These are phyloP conservation scores for Todiramphus chloris DNA, from an alignment of 2,113 vertebrate genomes.

Conservation along the genomic window DNA sequence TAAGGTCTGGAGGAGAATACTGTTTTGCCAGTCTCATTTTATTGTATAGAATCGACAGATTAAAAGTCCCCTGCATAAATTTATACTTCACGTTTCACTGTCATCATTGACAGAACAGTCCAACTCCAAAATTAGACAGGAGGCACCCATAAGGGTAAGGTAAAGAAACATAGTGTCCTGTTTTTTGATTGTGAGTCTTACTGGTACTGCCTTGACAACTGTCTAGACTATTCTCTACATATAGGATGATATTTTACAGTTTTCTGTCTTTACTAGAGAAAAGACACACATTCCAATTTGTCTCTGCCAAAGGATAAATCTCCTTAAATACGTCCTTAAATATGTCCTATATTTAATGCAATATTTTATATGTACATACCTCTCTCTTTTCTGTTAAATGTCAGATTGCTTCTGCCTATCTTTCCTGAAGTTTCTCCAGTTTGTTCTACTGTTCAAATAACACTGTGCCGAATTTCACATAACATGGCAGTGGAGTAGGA, in stretches of 20 bases:
- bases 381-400: background rate
- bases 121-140: background rate
- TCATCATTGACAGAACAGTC: background rate
- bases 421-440: background rate
- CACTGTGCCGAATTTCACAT: background rate
- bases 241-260: background rate
- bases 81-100: background rate
- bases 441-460: background rate
- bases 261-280: background rate
- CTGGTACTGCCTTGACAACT: background rate
- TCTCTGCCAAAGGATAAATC: background rate
- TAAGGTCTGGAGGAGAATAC: accelerated
- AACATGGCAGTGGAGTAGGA: background rate
- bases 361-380: background rate
- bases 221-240: background rate
- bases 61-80: background rate
- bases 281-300: background rate
- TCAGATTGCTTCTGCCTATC: background rate
- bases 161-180: background rate
- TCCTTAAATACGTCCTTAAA: background rate
- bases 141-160: background rate
- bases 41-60: background rate
- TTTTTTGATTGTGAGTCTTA: background rate
- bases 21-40: background rate
- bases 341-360: background rate